Evolutionary conservation across 2,888 invertebrate genomes (phyloP).

Genomic region (Torymus texanus): DNA sequence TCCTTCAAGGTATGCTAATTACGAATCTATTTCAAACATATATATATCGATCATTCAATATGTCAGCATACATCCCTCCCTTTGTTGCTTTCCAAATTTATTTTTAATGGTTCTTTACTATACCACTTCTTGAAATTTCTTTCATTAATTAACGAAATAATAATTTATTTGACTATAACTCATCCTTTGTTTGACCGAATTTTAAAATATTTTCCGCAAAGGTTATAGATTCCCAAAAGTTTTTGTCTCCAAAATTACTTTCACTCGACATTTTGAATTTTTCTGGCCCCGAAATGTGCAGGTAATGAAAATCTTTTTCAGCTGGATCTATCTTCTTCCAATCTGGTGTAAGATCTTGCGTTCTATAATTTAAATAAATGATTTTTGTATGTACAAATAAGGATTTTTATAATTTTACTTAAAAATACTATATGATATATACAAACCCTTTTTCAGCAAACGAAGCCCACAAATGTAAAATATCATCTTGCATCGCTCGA

Average conservation of each 20-base stretch:
- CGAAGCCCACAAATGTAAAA: slow-evolving; percentile 78
- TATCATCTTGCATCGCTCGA: slow-evolving; percentile 75
- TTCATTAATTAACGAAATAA: too few relatives aligned
- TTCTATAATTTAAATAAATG: slow-evolving; percentile 66
- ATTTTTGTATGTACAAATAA: too few relatives aligned
- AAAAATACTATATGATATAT: slow-evolving; percentile 7
- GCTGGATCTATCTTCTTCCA: slow-evolving; percentile 77
- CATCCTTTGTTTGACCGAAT: slow-evolving; percentile 67
- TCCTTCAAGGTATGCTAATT: slow-evolving; percentile 14
- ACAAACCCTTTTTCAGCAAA: slow-evolving; percentile 80
- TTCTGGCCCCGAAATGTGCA: slow-evolving; percentile 77
- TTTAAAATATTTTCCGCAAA: slow-evolving; percentile 79
- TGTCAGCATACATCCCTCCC: too few relatives aligned
- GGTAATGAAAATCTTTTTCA: slow-evolving; percentile 75
- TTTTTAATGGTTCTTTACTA: too few relatives aligned
- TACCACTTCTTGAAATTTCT: too few relatives aligned
- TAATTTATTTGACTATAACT: slow-evolving; percentile 47
- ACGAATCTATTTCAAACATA: slow-evolving; percentile 1
- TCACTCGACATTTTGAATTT: slow-evolving; percentile 75
- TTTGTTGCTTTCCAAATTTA: too few relatives aligned
- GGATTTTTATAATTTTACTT: neutral
- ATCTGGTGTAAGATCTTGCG: slow-evolving; percentile 74
- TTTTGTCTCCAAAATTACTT: slow-evolving; percentile 77
- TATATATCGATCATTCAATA: neutral
- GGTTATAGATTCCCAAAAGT: slow-evolving; percentile 80